Evolutionary conservation across 2,113 vertebrate genomes (phyloP).

Genomic region (Rhabdomys dilectus): DNA sequence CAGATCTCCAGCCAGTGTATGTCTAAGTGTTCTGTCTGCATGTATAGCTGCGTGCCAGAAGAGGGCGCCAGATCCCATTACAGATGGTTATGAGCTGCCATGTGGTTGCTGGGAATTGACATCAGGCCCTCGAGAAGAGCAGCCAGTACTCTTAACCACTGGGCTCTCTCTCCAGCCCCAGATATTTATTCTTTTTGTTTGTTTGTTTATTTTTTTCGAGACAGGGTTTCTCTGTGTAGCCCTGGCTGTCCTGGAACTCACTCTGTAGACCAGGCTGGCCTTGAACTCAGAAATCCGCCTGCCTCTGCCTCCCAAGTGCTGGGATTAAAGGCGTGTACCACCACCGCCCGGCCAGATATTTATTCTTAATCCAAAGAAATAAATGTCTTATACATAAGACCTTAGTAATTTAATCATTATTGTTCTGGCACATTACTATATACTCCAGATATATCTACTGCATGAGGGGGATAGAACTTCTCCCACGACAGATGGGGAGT

Average conservation of each 20-base stretch:
- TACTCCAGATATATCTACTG: background rate
- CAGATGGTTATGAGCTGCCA: background rate
- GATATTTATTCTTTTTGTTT: too few relatives aligned
- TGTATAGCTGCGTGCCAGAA: background rate
- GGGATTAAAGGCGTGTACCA: too few relatives aligned
- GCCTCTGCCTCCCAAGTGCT: too few relatives aligned
- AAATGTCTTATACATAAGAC: background rate
- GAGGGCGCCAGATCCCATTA: background rate
- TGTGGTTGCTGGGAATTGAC: background rate
- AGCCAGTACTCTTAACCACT: background rate
- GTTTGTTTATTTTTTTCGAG: too few relatives aligned
- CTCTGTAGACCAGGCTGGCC: too few relatives aligned
- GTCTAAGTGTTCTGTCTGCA: background rate
- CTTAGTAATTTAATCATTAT: conserved; percentile 11
- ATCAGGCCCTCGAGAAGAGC: background rate
- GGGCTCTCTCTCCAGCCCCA: background rate
- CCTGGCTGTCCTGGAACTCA: too few relatives aligned
- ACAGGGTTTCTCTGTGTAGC: too few relatives aligned
- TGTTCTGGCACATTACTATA: background rate
- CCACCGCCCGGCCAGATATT: too few relatives aligned
- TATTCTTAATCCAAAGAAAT: background rate
- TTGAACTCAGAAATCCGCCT: too few relatives aligned
- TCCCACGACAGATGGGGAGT: background rate
- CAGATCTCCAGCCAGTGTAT: background rate
- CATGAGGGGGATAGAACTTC: background rate